Conservation (phyloP, 2,888 invertebrate species). For the Liopterus haemorrhoidalis region DNA sequence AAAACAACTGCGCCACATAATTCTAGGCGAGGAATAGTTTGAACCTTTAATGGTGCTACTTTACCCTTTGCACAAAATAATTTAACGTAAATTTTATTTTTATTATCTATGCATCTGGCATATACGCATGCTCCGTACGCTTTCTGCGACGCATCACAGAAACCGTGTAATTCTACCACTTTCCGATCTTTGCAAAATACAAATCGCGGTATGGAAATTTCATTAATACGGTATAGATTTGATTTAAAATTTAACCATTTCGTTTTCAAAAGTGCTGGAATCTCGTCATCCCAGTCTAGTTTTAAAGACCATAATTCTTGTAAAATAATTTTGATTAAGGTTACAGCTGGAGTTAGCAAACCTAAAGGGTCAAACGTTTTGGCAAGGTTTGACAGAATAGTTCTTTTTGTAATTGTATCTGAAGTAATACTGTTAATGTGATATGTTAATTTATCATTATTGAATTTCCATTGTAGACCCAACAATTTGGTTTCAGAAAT, state of each 20-base stretch:
- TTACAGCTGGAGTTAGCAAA: slow-evolving; percentile 24
- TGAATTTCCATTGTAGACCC: slow-evolving; percentile 19
- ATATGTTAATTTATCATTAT: slow-evolving; percentile 13
- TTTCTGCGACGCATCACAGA: background rate
- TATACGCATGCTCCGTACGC: slow-evolving; percentile 1
- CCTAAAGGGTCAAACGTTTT: slow-evolving; percentile 28
- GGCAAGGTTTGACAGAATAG: slow-evolving; percentile 23
- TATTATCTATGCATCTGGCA: background rate
- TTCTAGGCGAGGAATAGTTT: slow-evolving; percentile 2
- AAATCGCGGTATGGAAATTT: background rate
- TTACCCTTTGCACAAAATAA: background rate
- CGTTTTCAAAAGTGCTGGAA: too few relatives aligned
- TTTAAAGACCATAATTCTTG: slow-evolving; percentile 17
- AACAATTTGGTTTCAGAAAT: too few relatives aligned
- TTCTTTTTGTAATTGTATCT: slow-evolving; percentile 22
- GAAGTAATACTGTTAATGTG: background rate
- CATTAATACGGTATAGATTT: too few relatives aligned
- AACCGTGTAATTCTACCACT: too few relatives aligned
- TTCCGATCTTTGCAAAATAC: too few relatives aligned
- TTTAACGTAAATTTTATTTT: background rate
- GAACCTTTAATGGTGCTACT: slow-evolving; percentile 3
- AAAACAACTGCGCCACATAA: slow-evolving; percentile 3
- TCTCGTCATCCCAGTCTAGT: slow-evolving; percentile 25
- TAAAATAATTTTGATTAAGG: slow-evolving; percentile 25
- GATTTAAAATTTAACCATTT: too few relatives aligned